Evolutionary conservation across 1,140 invertebrate genomes (phyloP), one percentile per base, ranked within the genome.

Genomic region (Myzus persicae): DNA sequence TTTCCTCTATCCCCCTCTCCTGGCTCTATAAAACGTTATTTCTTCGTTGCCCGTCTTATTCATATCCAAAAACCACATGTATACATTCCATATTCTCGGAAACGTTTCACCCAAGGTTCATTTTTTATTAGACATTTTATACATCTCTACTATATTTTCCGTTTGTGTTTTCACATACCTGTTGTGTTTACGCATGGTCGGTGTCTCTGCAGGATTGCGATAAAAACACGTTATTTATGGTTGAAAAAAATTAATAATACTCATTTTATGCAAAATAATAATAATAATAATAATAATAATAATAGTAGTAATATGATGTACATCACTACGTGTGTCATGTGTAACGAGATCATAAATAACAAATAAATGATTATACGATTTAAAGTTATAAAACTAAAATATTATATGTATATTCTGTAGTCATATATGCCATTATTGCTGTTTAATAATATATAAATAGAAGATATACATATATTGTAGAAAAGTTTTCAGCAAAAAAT

Each of bases 81-180:
- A 48, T 11, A 51, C 46, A 51, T 59, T 51, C 22, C 46, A 42
- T 59, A 90, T 90, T 42, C 89, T 59, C 22, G 24, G 26, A 59
- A 90, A 38, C 48, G 88, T 89, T 88, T 88, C 85, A 88, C 85
- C 85, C 46, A 48, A 88, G 85, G 85, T 31, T 88, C 44, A 48
- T 20, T 51, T 90, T 88, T 90, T 90, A 90, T 90, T 90, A 54
- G 48, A 90, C 7, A 40, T 54, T 90, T 90, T 85, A 88, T 51
- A 38, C 14, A 40, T 90, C 4, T 88, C 31, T 88, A 54, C 7
- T 48, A 54, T 54, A 90, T 54, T 90, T 59, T 54, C 8, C 8
- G 48, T 90, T 90, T 90, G 88, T 36, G 46, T 88, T 51, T 20
- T 18, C 87, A n/a, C 24, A 40, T 90, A 54, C 88, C 36, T 90